Conservation (phyloP, 2,797 vertebrate species). For the Gadopsis marmoratus region DNA sequence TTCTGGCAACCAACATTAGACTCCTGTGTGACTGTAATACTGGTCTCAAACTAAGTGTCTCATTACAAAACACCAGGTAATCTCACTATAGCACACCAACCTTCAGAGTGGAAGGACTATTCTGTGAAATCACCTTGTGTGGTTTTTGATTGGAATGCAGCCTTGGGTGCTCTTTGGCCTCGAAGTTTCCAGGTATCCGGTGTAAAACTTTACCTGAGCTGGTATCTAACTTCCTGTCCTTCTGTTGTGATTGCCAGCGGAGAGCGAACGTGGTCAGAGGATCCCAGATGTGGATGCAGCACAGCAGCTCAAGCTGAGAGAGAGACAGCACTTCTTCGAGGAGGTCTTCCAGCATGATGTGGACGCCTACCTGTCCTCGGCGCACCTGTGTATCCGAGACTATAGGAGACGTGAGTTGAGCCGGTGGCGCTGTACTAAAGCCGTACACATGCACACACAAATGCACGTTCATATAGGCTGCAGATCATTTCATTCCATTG, state of each 20-base stretch:
- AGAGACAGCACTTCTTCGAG: slow-evolving; percentile 96
- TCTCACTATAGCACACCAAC: not conserved
- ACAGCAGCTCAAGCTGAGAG: slow-evolving; percentile 91
- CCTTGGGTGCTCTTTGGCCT: not conserved
- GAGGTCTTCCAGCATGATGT: slow-evolving; percentile 97
- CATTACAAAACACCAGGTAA: not conserved
- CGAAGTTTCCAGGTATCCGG: not conserved
- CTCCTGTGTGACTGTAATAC: slow-evolving; percentile 14
- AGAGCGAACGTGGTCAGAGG: slow-evolving; percentile 85
- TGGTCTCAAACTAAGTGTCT: not conserved
- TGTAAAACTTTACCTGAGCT: not conserved
- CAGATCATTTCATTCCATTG: not conserved
- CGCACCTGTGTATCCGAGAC: slow-evolving; percentile 91
- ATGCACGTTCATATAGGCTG: not conserved
- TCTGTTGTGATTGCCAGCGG: slow-evolving; percentile 75
- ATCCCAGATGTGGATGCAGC: slow-evolving; percentile 84
- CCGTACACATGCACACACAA: not conserved
- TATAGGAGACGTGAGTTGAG: slow-evolving; percentile 90
- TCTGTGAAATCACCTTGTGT: not conserved
- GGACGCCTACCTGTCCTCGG: slow-evolving; percentile 92
- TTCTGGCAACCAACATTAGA: slow-evolving; percentile 49
- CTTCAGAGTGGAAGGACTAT: not conserved
- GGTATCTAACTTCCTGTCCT: slow-evolving; percentile 3
- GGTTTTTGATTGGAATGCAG: not conserved
- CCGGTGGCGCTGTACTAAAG: not conserved